A percentile compares a stretch with the other conserved stretches of the same genome.
phyloP scores from a whole-genome alignment of 2,797 vertebrate genomes.

The Chrosomus eos region DNA sequence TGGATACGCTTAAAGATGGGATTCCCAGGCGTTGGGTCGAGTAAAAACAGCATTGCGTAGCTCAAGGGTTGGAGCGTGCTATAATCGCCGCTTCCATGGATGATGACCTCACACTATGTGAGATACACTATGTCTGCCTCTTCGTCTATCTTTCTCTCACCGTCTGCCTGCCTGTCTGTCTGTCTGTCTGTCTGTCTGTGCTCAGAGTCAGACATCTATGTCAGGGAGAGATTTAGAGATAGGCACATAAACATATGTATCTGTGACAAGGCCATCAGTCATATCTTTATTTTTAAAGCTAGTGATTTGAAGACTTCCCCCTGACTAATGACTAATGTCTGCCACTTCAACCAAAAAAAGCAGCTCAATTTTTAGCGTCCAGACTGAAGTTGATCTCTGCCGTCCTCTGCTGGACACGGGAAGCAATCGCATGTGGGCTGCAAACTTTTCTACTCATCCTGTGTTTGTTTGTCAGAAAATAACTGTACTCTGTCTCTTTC shows the following conservation, averaged over 20 bases:
- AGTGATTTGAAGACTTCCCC: constrained; percentile 69
- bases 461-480: neutral
- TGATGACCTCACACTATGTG: constrained; percentile 73
- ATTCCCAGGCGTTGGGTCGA: constrained; percentile 20
- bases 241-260: constrained; percentile 69
- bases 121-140: constrained; percentile 64
- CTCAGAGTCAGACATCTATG: constrained; percentile 58
- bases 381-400: constrained; percentile 39
- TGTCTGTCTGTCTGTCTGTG: constrained; percentile 50
- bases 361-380: constrained; percentile 51
- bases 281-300: constrained; percentile 77
- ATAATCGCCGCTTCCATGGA: constrained; percentile 75
- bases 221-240: constrained; percentile 64
- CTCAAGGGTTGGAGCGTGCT: constrained; percentile 64
- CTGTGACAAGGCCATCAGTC: constrained; percentile 67
- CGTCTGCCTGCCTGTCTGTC: constrained; percentile 57
- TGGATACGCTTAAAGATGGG: constrained; percentile 38
- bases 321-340: constrained; percentile 67
- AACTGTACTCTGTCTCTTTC: neutral
- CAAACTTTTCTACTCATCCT: neutral
- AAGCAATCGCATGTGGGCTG: constrained; percentile 1
- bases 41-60: constrained; percentile 49
- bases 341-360: constrained; percentile 63
- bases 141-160: constrained; percentile 54
- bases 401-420: constrained; percentile 52